phyloP scores from a whole-genome alignment of 2,113 vertebrate species.

The Gavialis gangeticus region DNA sequence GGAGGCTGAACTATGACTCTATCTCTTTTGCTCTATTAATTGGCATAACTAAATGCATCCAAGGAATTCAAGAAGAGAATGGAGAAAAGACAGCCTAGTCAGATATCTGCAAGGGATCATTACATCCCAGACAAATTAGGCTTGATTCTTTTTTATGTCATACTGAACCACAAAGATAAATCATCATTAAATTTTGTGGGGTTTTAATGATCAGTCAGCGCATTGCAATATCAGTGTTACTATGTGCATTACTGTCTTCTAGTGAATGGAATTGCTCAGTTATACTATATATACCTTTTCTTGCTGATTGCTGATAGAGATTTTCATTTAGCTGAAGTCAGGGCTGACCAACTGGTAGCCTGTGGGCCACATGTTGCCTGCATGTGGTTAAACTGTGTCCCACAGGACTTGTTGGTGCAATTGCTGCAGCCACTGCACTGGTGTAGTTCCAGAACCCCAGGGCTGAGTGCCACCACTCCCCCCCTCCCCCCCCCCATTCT shows the following conservation, averaged over 20 bases:
- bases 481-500: no score
- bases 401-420: no score
- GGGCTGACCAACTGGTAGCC: no score
- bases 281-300: neutral
- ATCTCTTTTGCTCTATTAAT: neutral
- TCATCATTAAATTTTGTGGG: neutral
- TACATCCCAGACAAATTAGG: neutral
- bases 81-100: neutral
- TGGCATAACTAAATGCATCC: neutral
- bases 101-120: neutral
- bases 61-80: neutral
- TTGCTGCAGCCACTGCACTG: no score
- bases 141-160: neutral
- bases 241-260: neutral
- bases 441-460: no score
- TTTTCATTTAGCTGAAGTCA: neutral
- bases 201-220: fast-evolving
- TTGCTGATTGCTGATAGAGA: neutral
- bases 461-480: no score
- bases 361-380: no score
- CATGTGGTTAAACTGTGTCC: no score
- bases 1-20: neutral
- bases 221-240: neutral
- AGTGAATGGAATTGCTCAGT: neutral
- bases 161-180: neutral